Conservation (phyloP, 2,113 vertebrate species). For the Chitala chitala region DNA sequence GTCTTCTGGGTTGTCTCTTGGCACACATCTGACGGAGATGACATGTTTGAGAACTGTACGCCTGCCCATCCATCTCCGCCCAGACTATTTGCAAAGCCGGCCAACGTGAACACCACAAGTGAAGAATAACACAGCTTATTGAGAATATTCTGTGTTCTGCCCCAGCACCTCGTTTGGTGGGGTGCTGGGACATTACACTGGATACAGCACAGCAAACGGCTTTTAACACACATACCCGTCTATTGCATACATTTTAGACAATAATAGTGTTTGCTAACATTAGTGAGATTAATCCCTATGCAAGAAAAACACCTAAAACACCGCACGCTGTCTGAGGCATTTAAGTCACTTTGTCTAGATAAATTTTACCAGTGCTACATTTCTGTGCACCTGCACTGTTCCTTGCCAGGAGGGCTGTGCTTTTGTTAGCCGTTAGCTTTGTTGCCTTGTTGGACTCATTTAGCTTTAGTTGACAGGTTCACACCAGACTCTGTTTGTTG, state of each 20-base stretch:
- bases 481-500: not conserved
- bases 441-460: not conserved
- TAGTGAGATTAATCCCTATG: no score
- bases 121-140: not conserved
- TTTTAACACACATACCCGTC: not conserved
- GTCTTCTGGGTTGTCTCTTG: slow-evolving; percentile 3
- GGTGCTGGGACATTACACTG: not conserved
- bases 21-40: not conserved
- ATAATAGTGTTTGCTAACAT: no score
- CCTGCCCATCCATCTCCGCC: not conserved
- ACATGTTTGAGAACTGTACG: slow-evolving; percentile 6
- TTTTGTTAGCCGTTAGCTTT: not conserved
- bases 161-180: not conserved
- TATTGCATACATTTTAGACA: not conserved
- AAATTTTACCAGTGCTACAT: no score
- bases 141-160: not conserved
- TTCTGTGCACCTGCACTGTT: no score
- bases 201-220: not conserved
- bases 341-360: no score
- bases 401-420: not conserved
- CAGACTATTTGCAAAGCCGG: no score
- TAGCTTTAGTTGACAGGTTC: not conserved
- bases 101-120: not conserved
- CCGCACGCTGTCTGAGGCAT: not conserved
- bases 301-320: no score